These are phyloP conservation scores for Plagodis pulveraria DNA, from an alignment of 2,888 invertebrate species.

Conservation along the genomic window DNA sequence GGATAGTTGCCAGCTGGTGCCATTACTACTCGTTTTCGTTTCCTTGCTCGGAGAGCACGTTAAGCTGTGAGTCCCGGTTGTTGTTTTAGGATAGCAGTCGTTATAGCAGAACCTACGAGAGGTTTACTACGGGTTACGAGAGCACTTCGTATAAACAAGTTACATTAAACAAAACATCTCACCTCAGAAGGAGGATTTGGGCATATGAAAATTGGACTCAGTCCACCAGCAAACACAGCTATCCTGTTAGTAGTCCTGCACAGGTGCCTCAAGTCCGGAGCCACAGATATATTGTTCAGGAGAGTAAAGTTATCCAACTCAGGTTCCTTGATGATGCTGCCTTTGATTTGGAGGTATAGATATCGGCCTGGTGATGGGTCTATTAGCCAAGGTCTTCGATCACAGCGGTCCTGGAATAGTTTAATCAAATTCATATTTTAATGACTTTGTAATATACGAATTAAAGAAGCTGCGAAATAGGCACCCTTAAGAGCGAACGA, in stretches of 20 bases:
- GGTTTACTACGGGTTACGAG: too few species aligned
- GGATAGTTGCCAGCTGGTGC: too few species aligned
- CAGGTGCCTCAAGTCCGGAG: slow-evolving; percentile 80
- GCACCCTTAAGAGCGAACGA: too few species aligned
- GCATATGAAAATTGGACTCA: slow-evolving; percentile 86
- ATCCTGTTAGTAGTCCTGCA: slow-evolving; percentile 92
- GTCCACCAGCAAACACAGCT: slow-evolving; percentile 90
- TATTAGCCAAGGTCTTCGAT: slow-evolving; percentile 91
- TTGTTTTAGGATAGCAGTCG: not conserved
- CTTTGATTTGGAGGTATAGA: slow-evolving; percentile 91
- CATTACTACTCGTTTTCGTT: too few species aligned
- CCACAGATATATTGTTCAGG: slow-evolving; percentile 84
- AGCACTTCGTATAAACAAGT: not conserved
- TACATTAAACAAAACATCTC: not conserved
- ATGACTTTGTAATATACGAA: too few species aligned
- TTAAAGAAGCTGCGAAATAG: too few species aligned
- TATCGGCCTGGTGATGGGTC: slow-evolving; percentile 91
- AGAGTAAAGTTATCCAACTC: slow-evolving; percentile 79
- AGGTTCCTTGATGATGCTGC: slow-evolving; percentile 83
- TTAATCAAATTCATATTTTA: too few species aligned
- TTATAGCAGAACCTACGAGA: not conserved
- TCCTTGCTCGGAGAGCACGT: too few species aligned
- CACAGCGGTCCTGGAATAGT: slow-evolving; percentile 89
- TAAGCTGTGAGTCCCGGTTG: too few species aligned
- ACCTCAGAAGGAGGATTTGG: slow-evolving; percentile 74